A percentile compares a stretch with the other conserved stretches of the same genome.
Evolutionary conservation across 2,888 invertebrate species (phyloP).

Genomic region (Polylopha cassiicola): DNA sequence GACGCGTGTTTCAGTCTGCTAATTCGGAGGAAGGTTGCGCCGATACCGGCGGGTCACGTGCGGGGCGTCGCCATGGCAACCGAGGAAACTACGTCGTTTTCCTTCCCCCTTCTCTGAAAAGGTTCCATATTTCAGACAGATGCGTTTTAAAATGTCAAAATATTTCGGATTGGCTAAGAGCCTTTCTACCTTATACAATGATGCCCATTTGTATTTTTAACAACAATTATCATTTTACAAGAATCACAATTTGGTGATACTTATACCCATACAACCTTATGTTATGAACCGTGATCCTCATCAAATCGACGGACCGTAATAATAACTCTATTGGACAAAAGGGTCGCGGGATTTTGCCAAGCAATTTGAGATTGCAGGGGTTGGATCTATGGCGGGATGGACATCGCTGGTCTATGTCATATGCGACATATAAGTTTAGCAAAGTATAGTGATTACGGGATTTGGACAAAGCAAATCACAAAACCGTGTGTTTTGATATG

Average conservation of each 20-base stretch:
- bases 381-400: constrained; percentile 36
- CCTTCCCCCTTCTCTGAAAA: constrained; percentile 41
- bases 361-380: constrained; percentile 58
- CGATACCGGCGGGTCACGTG: constrained; percentile 50
- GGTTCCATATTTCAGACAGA: constrained; percentile 32
- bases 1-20: constrained; percentile 43
- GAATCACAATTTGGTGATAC: no score
- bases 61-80: constrained; percentile 70
- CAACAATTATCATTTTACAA: constrained; percentile 2
- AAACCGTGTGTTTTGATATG: not conserved
- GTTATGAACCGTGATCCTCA: constrained; percentile 37
- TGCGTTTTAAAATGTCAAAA: constrained; percentile 8
- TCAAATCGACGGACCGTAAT: constrained; percentile 64
- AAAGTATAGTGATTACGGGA: constrained; percentile 18
- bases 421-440: constrained; percentile 30
- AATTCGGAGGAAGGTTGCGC: constrained; percentile 50
- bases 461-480: constrained; percentile 11
- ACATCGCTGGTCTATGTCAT: constrained; percentile 28
- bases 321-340: constrained; percentile 66
- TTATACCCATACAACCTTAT: constrained; percentile 10
- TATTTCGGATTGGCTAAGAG: constrained; percentile 5
- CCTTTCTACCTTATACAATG: no score
- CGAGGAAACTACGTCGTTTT: constrained; percentile 66
- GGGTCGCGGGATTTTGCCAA: constrained; percentile 59
- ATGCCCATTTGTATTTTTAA: not conserved